phyloP scores from a whole-genome alignment of 2,797 vertebrate genomes.

The Xiphophorus birchmanni region DNA sequence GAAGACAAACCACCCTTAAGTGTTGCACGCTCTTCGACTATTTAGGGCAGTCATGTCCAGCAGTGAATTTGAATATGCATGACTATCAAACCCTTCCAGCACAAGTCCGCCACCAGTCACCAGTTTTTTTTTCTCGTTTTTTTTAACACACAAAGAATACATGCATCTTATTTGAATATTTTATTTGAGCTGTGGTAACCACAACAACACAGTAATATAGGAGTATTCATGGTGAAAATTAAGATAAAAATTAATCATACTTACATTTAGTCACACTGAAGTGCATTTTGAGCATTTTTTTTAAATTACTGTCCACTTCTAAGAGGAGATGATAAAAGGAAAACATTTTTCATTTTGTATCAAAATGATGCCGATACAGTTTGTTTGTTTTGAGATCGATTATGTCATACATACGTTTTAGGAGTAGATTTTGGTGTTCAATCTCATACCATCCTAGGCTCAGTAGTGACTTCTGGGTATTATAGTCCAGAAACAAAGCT shows the following conservation, averaged over 20 bases:
- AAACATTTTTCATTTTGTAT: neutral
- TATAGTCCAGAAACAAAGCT: neutral
- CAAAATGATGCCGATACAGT: neutral
- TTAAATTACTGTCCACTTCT: neutral
- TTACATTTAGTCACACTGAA: neutral
- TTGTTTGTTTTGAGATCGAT: neutral
- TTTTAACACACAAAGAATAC: constrained; percentile 64
- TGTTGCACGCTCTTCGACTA: constrained; percentile 79
- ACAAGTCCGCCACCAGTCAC: constrained; percentile 59
- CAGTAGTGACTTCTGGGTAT: neutral
- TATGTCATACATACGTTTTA: too few species aligned
- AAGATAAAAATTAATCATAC: neutral
- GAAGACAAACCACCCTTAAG: constrained; percentile 77
- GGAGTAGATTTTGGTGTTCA: neutral
- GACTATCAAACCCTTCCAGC: constrained; percentile 81
- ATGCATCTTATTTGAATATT: constrained; percentile 83
- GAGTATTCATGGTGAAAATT: constrained; percentile 23
- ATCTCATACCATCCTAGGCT: too few species aligned
- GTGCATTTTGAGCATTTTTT: neutral
- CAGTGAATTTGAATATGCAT: constrained; percentile 87
- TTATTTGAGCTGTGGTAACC: constrained; percentile 75
- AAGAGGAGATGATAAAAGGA: neutral
- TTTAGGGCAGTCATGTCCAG: constrained; percentile 85
- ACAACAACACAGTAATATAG: constrained; percentile 69
- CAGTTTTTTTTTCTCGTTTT: constrained; percentile 55